phyloP scores from a whole-genome alignment of 2,888 invertebrate genomes.

The Sussaba pulchella region DNA sequence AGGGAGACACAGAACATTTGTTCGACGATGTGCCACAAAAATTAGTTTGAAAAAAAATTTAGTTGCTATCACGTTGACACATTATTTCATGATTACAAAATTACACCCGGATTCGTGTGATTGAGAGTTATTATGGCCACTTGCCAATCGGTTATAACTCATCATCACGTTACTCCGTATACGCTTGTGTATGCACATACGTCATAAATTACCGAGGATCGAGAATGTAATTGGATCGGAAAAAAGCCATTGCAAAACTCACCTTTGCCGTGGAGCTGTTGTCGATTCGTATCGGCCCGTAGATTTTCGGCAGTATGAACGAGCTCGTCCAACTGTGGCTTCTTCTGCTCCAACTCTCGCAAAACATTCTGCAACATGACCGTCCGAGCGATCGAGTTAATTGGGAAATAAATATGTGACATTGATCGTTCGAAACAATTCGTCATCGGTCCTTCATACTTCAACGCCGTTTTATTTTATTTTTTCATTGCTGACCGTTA shows the following conservation, averaged over 20 bases:
- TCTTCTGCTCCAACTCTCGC: constrained; percentile 93
- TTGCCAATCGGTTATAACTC: too few species aligned
- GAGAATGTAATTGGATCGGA: constrained; percentile 1
- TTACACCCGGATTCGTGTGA: too few species aligned
- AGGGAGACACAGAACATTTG: too few species aligned
- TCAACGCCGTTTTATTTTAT: too few species aligned
- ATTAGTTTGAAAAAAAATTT: too few species aligned
- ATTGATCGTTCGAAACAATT: not conserved
- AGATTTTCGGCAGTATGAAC: constrained; percentile 93
- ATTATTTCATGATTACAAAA: too few species aligned
- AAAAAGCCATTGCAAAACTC: constrained; percentile 78
- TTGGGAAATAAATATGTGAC: not conserved
- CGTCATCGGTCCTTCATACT: not conserved
- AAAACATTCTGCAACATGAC: constrained; percentile 89
- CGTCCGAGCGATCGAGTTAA: not conserved
- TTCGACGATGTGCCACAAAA: too few species aligned
- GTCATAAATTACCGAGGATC: constrained; percentile 10
- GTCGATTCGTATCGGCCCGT: constrained; percentile 92
- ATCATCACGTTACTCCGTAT: too few species aligned
- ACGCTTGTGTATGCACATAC: not conserved
- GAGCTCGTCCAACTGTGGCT: constrained; percentile 93
- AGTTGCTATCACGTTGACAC: too few species aligned
- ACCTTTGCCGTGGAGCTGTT: constrained; percentile 94
- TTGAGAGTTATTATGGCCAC: too few species aligned
- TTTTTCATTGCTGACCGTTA: too few species aligned